Evolutionary conservation across 2,888 invertebrate genomes (phyloP), one percentile per base, ranked within the genome.

Genomic region (Amblyteles armatorius): DNA sequence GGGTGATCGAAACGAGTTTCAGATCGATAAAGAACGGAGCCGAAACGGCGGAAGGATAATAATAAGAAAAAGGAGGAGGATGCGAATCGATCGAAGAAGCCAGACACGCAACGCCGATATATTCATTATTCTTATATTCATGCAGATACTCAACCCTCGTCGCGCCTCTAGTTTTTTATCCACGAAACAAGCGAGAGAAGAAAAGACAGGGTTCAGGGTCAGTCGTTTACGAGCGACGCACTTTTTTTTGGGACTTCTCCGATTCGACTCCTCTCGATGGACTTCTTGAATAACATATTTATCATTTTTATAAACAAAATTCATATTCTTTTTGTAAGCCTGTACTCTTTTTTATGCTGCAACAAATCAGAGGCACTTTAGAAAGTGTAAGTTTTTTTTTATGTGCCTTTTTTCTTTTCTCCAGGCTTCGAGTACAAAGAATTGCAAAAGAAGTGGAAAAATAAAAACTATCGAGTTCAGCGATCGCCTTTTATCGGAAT

Each of bases 31-130:
- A 26, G 33, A 33, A 40, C 67, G 76, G 76, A 52, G 36, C 36
- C 44, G 44, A 48, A 48, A 48, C 16, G 44, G 44, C 44, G 44
- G 48, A 55, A 72, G 48, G 68, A 57, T 72, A 82, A 78, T 65
- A 55, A 50, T 68, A 44, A 22, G 67, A 33, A 16, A 13, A 16
- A n/a, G 7, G 71, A 52, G 52, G 11, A 36, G 26, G 57, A 36
- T 65, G 69, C n/a, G 55, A 71, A 83, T 83, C 83, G 80, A 84
- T 84, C 72, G 57, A 67, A 48, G 80, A 84, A 84, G 80, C 83
- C 83, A 77, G 80, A 84, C 79, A 79, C 76, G 83, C 74, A 76
- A 83, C 63, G 63, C 63, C 63, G 63, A 63, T 63, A 63, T 63
- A 33, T 63, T 33, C 63, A 63, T 63, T 29, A 63, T 63, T 63